phyloP scores from a whole-genome alignment of 2,113 vertebrate genomes.

The Malurus elegans region DNA sequence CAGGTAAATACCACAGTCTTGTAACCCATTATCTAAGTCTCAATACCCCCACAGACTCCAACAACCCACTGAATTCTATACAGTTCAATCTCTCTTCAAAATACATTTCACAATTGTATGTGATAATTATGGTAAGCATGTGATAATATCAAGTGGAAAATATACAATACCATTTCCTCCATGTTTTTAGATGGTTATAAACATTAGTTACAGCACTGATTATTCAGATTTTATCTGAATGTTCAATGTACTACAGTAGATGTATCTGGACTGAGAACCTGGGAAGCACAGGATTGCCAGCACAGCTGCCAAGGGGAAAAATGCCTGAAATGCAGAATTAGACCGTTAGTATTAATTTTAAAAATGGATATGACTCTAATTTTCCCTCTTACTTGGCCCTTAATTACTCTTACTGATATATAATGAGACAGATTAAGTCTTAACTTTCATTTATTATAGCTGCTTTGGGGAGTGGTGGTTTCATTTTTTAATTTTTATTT shows the following conservation, averaged over 20 bases:
- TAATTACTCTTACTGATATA: not conserved
- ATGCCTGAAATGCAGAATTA: not conserved
- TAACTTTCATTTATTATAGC: not conserved
- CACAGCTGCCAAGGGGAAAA: not conserved
- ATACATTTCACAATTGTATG: not conserved
- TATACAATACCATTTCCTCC: not conserved
- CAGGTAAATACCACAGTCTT: not conserved
- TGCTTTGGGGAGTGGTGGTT: not conserved
- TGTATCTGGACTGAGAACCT: not conserved
- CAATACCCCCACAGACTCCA: not conserved
- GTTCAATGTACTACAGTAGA: not conserved
- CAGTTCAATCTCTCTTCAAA: not conserved
- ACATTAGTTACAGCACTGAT: not conserved
- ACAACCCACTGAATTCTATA: not conserved
- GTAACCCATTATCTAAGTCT: not conserved
- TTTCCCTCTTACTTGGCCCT: not conserved
- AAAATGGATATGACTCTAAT: not conserved
- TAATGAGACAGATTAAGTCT: not conserved
- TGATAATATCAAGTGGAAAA: not conserved
- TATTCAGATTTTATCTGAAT: not conserved
- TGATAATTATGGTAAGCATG: not conserved
- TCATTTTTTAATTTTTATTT: not conserved
- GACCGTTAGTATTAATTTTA: not conserved
- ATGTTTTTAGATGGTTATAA: not conserved
- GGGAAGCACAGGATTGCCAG: not conserved